Conservation (phyloP, 2,113 vertebrate genomes). For the Etheostoma cragini region DNA sequence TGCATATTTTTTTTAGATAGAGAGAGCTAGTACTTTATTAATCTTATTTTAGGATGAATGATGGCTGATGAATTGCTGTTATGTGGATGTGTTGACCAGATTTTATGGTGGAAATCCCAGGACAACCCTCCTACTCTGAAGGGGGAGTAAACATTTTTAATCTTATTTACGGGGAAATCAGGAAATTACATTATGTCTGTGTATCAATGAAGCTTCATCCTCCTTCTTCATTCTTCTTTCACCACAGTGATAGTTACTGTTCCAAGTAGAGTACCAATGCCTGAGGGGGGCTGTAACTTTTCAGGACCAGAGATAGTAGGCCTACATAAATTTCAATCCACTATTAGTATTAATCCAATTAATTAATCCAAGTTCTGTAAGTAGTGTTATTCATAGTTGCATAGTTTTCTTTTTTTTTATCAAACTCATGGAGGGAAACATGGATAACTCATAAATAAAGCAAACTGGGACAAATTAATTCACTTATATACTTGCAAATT, state of each 20-base stretch:
- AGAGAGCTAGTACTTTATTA: constrained; percentile 17
- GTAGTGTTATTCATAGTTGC: not conserved
- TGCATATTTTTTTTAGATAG: constrained; percentile 20
- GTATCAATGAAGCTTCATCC: not conserved
- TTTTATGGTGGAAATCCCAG: constrained; percentile 44
- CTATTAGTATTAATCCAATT: not conserved
- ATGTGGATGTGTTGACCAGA: constrained; percentile 27
- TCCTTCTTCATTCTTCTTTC: constrained; percentile 16
- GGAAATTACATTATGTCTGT: constrained; percentile 4
- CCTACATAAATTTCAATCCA: not conserved
- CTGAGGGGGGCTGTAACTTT: not conserved
- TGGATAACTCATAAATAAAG: not conserved
- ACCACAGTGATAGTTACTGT: not conserved
- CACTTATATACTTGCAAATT: not conserved
- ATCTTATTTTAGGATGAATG: constrained; percentile 37
- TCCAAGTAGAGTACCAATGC: not conserved
- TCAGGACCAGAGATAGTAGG: not conserved
- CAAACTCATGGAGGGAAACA: not conserved
- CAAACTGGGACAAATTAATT: not conserved
- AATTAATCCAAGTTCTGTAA: too few relatives aligned
- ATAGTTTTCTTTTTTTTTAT: not conserved
- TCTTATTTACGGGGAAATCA: constrained; percentile 19
- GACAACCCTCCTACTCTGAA: not conserved
- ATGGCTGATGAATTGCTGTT: constrained; percentile 38
- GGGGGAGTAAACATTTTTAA: constrained; percentile 33